phyloP scores from a whole-genome alignment of 2,113 vertebrate genomes.

The Ardeotis arabs region DNA sequence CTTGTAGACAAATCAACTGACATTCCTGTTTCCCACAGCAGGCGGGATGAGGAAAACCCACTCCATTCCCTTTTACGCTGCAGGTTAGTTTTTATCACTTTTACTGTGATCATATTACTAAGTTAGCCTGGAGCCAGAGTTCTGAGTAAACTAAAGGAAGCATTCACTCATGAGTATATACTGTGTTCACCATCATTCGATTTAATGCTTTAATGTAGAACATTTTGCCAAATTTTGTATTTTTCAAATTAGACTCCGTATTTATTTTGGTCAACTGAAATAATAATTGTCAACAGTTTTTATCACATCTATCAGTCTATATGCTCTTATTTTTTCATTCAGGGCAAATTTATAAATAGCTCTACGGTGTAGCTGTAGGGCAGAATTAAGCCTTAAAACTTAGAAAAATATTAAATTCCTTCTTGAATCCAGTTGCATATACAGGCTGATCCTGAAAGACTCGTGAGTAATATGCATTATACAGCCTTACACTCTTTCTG shows the following conservation, averaged over 20 bases:
- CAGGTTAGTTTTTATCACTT: not conserved
- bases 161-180: not conserved
- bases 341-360: not conserved
- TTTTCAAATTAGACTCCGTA: not conserved
- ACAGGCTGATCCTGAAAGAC: not conserved
- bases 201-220: not conserved
- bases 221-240: not conserved
- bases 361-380: too few relatives aligned
- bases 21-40: accelerated
- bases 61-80: not conserved
- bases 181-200: not conserved
- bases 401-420: not conserved
- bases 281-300: not conserved
- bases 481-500: not conserved
- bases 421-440: not conserved
- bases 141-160: not conserved
- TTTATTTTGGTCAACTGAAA: not conserved
- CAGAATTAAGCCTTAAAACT: not conserved
- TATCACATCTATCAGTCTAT: not conserved
- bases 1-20: not conserved
- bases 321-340: not conserved
- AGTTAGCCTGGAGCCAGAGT: not conserved
- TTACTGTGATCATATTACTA: not conserved
- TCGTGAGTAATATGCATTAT: not conserved
- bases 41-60: not conserved